A percentile compares a stretch with the other conserved stretches of the same genome.
phyloP scores from a whole-genome alignment of 2,888 invertebrate species.

The Tethea ocularis region DNA sequence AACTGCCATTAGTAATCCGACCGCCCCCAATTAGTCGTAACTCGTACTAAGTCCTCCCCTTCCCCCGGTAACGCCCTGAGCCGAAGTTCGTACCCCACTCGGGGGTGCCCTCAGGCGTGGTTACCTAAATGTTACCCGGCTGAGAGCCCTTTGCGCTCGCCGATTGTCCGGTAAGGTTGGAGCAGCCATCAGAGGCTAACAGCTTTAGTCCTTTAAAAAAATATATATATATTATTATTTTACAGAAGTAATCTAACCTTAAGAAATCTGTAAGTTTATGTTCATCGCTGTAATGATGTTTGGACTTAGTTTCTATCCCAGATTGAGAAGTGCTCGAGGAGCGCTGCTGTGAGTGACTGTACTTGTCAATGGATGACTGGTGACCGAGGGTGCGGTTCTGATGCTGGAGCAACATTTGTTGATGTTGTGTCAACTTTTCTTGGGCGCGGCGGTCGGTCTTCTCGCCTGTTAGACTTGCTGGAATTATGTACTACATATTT shows the following conservation, averaged over 20 bases:
- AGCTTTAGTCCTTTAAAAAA: no score
- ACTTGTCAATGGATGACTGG: conserved; percentile 85
- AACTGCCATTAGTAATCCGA: no score
- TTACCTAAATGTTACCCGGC: no score
- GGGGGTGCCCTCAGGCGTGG: no score
- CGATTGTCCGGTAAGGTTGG: no score
- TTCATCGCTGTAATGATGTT: conserved; percentile 82
- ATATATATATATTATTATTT: no score
- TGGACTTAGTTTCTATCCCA: conserved; percentile 63
- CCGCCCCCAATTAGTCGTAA: no score
- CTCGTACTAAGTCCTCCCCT: no score
- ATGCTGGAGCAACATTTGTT: conserved; percentile 87
- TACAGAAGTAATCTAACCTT: conserved; percentile 50
- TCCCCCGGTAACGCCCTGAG: no score
- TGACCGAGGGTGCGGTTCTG: conserved; percentile 85
- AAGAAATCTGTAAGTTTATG: conserved; percentile 89
- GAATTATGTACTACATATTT: conserved; percentile 26
- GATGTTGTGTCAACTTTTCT: conserved; percentile 84
- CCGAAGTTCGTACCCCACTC: no score
- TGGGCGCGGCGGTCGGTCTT: conserved; percentile 72
- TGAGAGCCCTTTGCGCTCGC: no score
- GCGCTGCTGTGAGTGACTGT: conserved; percentile 75
- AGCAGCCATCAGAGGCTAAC: no score
- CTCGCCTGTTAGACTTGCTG: conserved; percentile 71
- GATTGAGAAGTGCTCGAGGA: conserved; percentile 73